Evolutionary conservation across 2,888 invertebrate species (phyloP), one percentile per base, ranked within the genome.

Genomic region (Sycophila texana): DNA sequence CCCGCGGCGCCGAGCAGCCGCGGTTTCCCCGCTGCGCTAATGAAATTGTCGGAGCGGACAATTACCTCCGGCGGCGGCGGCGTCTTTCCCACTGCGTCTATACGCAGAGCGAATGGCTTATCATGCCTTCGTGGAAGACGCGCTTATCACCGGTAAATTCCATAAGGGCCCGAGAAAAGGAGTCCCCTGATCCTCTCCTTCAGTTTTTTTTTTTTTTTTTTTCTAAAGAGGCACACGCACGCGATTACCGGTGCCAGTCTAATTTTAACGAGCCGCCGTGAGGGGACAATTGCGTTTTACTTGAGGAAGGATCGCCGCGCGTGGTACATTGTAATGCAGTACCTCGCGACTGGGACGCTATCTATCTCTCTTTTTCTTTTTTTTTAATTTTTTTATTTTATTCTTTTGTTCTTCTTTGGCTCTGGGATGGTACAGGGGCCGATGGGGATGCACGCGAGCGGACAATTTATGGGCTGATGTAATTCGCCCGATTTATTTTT

Each of bases 41-140:
- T 77, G 76, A 77, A 77, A 77, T 77, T 63, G 71, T 65, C 71
- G 26, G 55, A 14, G 49, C 71, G 57, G 71, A 47, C 70, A 70
- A 70, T 77, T 63, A 77, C 65, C 65, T 58, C 68, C 14, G 30
- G 4, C 67, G 18, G 18, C 18, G 60, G 51, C 22, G 22, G 22
- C 51, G n/a, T n/a, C 26, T 18, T 72, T 61, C 61, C 30, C 30
- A 16, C 26, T 10, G 26, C 61, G 13, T 16, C 14, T 53, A 39
- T 53, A 30, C 53, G 16, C 26, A 55, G 30, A 22, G 20, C 10
- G 12, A 58, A 51, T 60, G 53, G 53, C 67, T 53, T 47, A 47
- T 47, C 63, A 30, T 26, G 30, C 49, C 57, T 68, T 55, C 53
- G 68, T 26, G 30, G 68, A 68, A 66, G 65, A 4, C 7, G 65